phyloP scores from a whole-genome alignment of 2,888 invertebrate genomes.

The Stenotaenia linearis region DNA sequence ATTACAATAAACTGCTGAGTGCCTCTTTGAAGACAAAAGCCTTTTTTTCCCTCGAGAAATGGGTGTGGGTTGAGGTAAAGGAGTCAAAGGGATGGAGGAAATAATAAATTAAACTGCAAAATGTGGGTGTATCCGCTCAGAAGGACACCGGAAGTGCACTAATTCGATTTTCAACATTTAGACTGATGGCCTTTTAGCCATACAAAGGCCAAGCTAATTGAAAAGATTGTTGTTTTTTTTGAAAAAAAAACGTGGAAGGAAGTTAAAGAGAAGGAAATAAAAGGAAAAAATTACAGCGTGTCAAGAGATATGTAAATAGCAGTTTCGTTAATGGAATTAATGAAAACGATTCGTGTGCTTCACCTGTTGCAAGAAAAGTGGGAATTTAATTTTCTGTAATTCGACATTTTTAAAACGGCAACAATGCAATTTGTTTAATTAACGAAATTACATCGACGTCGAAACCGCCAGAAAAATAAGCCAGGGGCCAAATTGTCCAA shows the following conservation, averaged over 20 bases:
- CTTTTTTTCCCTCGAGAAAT: neutral
- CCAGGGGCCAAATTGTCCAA: constrained; percentile 1
- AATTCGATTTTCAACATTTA: constrained; percentile 21
- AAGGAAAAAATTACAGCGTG: neutral
- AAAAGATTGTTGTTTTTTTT: neutral
- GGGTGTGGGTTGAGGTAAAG: neutral
- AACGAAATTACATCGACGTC: neutral
- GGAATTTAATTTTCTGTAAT: neutral
- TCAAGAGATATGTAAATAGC: neutral
- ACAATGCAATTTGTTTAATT: neutral
- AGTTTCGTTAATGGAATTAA: neutral
- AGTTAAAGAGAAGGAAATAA: neutral
- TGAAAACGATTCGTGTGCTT: too few relatives aligned
- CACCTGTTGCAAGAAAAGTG: neutral
- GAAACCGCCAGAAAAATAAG: neutral
- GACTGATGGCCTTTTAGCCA: neutral
- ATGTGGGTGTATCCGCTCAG: neutral
- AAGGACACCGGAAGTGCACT: neutral
- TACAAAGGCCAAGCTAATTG: neutral
- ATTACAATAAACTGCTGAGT: constrained; percentile 19
- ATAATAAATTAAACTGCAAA: neutral
- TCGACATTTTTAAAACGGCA: neutral
- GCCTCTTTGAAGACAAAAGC: neutral
- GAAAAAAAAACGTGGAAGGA: neutral
- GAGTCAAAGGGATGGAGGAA: neutral